These are phyloP conservation scores for Falco berigora DNA, from an alignment of 2,797 vertebrate species.

Conservation along the genomic window DNA sequence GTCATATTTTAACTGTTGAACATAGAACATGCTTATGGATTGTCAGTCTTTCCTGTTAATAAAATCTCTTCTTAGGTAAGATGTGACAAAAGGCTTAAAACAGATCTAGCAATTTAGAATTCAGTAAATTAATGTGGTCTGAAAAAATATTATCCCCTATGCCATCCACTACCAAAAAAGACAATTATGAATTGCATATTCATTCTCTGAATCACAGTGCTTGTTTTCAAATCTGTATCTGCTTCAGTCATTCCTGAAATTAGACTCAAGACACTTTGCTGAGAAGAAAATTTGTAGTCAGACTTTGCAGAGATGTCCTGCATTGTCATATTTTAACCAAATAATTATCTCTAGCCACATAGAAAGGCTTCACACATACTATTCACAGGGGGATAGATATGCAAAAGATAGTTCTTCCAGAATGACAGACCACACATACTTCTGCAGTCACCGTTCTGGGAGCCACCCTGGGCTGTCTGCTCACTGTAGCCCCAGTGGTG, in stretches of 20 bases:
- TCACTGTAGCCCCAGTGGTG: rapidly evolving
- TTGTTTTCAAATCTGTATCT: background rate
- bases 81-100: background rate
- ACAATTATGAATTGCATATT: background rate
- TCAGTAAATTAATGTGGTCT: background rate
- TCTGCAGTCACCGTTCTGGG: background rate
- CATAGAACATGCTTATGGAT: background rate
- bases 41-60: background rate
- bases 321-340: background rate
- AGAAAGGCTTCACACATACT: background rate
- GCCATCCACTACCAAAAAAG: background rate
- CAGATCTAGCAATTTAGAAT: background rate
- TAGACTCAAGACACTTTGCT: background rate
- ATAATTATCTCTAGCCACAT: background rate
- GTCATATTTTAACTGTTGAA: background rate
- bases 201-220: background rate
- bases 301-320: background rate
- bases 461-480: background rate
- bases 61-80: background rate
- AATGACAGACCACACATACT: background rate
- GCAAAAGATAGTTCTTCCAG: background rate
- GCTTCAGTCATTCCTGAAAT: background rate
- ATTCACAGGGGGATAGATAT: background rate
- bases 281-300: background rate
- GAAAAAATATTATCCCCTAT: background rate